Percentiles rank a stretch among this genome's conserved stretches.
Conservation (phyloP, 2,797 vertebrate genomes). For the Enteromius viviparus region DNA sequence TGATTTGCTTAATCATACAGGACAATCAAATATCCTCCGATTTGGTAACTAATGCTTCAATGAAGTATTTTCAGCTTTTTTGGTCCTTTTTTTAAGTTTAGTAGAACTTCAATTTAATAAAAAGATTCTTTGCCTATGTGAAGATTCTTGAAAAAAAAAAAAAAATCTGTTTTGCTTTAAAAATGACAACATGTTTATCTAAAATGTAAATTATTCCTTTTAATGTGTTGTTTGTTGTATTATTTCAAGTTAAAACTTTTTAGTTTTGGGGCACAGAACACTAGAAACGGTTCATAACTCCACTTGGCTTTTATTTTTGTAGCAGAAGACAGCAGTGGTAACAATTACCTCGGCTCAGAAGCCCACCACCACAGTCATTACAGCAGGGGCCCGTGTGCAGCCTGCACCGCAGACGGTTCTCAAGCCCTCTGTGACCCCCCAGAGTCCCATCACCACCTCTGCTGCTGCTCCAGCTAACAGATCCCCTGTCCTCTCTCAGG, state of each 20-base stretch:
- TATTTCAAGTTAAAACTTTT: background rate
- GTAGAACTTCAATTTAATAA: background rate
- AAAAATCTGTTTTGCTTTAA: background rate
- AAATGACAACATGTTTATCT: background rate
- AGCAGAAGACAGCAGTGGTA: constrained; percentile 60
- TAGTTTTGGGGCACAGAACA: background rate
- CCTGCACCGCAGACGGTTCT: constrained; percentile 58
- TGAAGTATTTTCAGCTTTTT: background rate
- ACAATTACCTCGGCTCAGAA: constrained; percentile 77
- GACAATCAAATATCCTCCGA: background rate
- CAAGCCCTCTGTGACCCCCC: constrained; percentile 44
- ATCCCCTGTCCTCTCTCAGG: constrained; percentile 79
- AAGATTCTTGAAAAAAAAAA: background rate
- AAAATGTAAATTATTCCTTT: background rate
- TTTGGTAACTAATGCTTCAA: background rate
- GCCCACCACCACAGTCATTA: constrained; percentile 74
- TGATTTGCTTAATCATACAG: background rate
- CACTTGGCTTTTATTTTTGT: background rate
- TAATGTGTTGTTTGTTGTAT: background rate
- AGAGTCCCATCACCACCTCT: constrained; percentile 52
- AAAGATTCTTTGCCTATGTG: background rate
- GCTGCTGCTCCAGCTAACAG: constrained; percentile 63
- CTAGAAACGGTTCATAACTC: background rate
- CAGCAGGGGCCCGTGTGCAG: constrained; percentile 68
- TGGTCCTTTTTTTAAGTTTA: background rate